Conservation (phyloP, 2,888 invertebrate genomes). For the Atethmia centrago region DNA sequence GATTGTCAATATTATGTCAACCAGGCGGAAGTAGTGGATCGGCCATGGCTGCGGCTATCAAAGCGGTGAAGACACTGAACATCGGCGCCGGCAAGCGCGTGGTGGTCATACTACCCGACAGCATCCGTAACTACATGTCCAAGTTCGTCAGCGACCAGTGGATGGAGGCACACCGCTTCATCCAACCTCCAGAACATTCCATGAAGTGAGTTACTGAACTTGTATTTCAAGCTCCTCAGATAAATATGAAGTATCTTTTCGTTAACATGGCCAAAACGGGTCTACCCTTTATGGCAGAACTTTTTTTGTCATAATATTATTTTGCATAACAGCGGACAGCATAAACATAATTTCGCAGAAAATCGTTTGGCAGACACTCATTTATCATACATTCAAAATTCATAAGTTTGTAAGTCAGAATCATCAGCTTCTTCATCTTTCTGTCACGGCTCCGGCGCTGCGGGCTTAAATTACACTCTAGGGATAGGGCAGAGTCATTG, state of each 20-base stretch:
- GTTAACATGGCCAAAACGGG: neutral
- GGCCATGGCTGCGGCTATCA: constrained; percentile 90
- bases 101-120: constrained; percentile 95
- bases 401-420: too few species aligned
- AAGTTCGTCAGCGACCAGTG: constrained; percentile 97
- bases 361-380: too few species aligned
- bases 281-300: too few species aligned
- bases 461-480: too few species aligned
- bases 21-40: constrained; percentile 94
- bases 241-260: neutral
- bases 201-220: constrained; percentile 80
- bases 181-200: constrained; percentile 67
- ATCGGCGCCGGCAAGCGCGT: constrained; percentile 93
- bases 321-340: too few species aligned
- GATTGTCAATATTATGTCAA: neutral
- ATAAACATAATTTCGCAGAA: too few species aligned
- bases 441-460: too few species aligned
- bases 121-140: constrained; percentile 98
- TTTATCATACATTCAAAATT: too few species aligned
- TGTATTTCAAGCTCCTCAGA: neutral
- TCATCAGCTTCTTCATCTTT: too few species aligned
- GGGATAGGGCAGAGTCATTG: too few species aligned
- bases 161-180: constrained; percentile 92
- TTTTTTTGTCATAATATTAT: too few species aligned
- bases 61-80: constrained; percentile 90